Evolutionary conservation across 2,888 invertebrate genomes (phyloP).

Genomic region (Erebia palarica): DNA sequence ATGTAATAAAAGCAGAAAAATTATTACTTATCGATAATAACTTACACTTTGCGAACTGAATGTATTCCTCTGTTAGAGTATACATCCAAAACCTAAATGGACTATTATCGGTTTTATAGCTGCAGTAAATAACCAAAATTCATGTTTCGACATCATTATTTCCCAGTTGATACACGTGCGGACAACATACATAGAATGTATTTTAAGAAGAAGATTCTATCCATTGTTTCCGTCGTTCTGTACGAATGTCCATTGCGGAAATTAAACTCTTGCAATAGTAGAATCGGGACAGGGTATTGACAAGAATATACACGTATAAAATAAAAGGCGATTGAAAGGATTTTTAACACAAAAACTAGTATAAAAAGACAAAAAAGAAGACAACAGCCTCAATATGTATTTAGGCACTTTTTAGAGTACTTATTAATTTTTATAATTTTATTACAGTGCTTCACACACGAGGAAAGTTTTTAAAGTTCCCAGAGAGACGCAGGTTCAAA

Average conservation of each 20-base stretch:
- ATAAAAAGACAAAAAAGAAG: too few relatives aligned
- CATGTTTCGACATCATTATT: constrained; percentile 1
- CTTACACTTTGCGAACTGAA: neutral
- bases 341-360: too few relatives aligned
- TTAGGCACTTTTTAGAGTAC: neutral
- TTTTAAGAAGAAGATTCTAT: neutral
- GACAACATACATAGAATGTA: neutral
- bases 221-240: neutral
- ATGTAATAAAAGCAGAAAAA: too few relatives aligned
- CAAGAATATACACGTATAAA: neutral
- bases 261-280: neutral
- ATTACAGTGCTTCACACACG: too few relatives aligned
- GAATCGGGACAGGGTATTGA: constrained; percentile 1
- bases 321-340: neutral
- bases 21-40: too few relatives aligned
- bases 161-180: neutral
- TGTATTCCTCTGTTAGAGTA: neutral
- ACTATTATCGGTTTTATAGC: constrained; percentile 21
- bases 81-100: constrained; percentile 4
- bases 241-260: constrained; percentile 5
- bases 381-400: neutral
- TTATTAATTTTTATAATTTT: too few relatives aligned
- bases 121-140: constrained; percentile 19
- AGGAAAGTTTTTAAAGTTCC: too few relatives aligned
- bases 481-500: too few relatives aligned